Evolutionary conservation across 2,888 invertebrate species (phyloP), one percentile per base, ranked within the genome.

Genomic region (Aphidoletes aphidimyza): DNA sequence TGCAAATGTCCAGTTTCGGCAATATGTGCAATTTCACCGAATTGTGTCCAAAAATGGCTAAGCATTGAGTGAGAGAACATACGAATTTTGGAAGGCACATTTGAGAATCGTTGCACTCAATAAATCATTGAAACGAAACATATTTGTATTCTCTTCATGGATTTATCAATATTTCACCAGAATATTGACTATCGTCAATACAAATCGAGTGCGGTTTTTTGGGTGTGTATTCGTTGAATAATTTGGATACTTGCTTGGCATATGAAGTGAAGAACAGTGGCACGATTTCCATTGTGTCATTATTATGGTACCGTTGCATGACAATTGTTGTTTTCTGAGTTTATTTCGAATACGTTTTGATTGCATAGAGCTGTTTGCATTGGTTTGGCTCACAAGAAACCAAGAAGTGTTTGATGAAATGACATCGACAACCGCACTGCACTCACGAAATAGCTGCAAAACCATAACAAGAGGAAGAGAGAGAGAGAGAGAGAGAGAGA

Each of bases 311-410:
- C 54, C n/a, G 6, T 22, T 6, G 26, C 54, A 54, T 22, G 26
- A 54, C 54, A 54, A 54, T 54, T 54, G 54, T 54, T 54, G n/a
- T 11, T 22, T 9, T 47, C 47, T 54, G 54, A n/a, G n/a, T 54
- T n/a, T 54, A 26, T 54, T 54, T 26, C 54, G 54, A 54, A 54
- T 54, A 14, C 26, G 26, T 54, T 54, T 54, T 54, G 54, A 54
- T 54, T 54, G 54, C 26, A 26, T n/a, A 54, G 3, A 54, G 3
- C n/a, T 2, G n/a, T 54, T 54, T 22, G 6, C 22, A 54, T 54
- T 54, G 8, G 19, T 19, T 47, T 19, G 5, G 8, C 5, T 22
- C 54, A 54, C 22, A 54, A 22, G 54, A 54, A 54, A 26, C 54
- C 22, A 11, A 54, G 26, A 11, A 54, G 11, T 26, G 26, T 54